These are phyloP conservation scores for Alauda arvensis DNA, from an alignment of 2,797 vertebrate species.

Conservation along the genomic window DNA sequence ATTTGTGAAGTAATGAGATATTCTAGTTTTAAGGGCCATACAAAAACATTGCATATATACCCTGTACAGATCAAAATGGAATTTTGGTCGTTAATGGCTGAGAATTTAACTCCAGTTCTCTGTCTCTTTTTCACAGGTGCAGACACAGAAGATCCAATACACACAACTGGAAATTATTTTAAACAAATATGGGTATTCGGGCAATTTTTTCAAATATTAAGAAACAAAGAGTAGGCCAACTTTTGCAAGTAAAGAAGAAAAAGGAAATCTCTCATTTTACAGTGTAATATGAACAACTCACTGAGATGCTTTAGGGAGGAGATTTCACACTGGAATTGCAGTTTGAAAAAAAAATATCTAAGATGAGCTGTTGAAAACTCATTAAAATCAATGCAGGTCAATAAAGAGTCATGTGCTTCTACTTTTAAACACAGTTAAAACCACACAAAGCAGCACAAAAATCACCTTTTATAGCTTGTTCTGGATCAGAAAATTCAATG, in stretches of 20 bases:
- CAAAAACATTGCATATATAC: not conserved
- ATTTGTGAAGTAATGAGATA: not conserved
- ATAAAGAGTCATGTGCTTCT: conserved; percentile 45
- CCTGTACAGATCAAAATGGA: not conserved
- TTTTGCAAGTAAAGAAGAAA: not conserved
- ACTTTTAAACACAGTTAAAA: conserved; percentile 48
- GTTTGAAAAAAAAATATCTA: not conserved
- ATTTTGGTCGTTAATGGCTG: not conserved
- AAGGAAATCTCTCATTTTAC: conserved; percentile 23
- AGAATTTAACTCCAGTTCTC: not conserved
- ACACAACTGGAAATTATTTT: not conserved
- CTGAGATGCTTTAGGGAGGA: not conserved
- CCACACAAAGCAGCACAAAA: conserved; percentile 20
- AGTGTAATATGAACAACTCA: conserved; percentile 17
- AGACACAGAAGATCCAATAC: not conserved
- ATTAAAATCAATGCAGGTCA: conserved; percentile 40
- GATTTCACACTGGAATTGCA: conserved; percentile 4
- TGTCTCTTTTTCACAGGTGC: not conserved
- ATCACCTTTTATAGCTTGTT: conserved; percentile 41
- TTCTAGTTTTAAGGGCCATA: not conserved
- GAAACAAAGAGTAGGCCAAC: not conserved
- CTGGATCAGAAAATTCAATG: conserved; percentile 51
- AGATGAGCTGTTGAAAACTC: conserved; percentile 53
- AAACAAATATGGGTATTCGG: not conserved
- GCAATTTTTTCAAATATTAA: not conserved